Evolutionary conservation across 2,797 vertebrate genomes (phyloP).

Genomic region (Lagodon rhomboides): DNA sequence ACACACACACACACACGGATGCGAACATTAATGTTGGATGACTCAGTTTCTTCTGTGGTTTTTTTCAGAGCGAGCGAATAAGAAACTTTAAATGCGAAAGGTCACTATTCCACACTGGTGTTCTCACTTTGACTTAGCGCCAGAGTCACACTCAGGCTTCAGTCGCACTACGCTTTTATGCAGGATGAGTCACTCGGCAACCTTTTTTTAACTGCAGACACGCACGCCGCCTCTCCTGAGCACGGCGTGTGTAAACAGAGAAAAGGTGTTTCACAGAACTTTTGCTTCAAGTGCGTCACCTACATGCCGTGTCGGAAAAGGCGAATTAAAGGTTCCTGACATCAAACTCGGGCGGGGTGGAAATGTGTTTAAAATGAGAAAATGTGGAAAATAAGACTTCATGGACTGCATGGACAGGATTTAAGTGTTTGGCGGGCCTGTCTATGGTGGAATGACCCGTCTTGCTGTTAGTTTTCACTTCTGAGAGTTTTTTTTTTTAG

Average conservation of each 20-base stretch:
- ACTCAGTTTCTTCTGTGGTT: conserved; percentile 40
- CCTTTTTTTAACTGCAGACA: conserved; percentile 25
- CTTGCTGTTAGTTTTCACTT: background rate
- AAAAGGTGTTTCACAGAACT: conserved; percentile 6
- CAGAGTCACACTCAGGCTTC: conserved; percentile 36
- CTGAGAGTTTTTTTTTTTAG: background rate
- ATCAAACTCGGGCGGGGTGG: background rate
- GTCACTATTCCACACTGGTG: conserved; percentile 52
- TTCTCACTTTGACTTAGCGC: conserved; percentile 31
- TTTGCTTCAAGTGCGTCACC: conserved; percentile 19
- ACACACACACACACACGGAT: conserved; percentile 23
- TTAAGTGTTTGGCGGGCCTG: background rate
- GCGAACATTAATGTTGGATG: conserved; percentile 25
- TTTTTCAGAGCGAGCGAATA: conserved; percentile 44
- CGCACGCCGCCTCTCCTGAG: conserved; percentile 5
- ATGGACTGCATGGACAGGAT: background rate
- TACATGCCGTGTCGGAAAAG: background rate
- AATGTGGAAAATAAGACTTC: background rate
- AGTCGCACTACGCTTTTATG: conserved; percentile 38
- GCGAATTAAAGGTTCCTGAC: background rate
- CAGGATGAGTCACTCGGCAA: conserved; percentile 37
- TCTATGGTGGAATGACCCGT: background rate
- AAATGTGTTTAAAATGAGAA: background rate
- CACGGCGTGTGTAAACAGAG: conserved; percentile 8
- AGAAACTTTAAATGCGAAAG: conserved; percentile 63